Evolutionary conservation across 37 sponge, comb jelly and placozoan species (phyloP), one percentile per base, ranked within the genome.

Genomic region (Halichondria panicea): DNA sequence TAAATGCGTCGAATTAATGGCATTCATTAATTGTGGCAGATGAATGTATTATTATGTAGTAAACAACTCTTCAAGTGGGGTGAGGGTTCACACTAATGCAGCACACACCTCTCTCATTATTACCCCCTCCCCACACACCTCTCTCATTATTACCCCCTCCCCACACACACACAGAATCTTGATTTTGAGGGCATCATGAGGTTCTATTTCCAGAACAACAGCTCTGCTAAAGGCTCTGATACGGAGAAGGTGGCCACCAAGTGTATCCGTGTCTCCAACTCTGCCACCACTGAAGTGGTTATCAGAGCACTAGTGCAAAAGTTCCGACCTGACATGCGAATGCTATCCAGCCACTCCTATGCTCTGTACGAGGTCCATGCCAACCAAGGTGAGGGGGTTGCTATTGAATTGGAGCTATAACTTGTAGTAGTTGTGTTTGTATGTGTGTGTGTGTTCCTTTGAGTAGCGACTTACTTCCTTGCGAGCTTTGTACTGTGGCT

Each of bases 101-200:
- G n/a, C n/a, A n/a, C n/a, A n/a, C n/a, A n/a, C n/a, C n/a, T n/a
- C n/a, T n/a, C n/a, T n/a, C n/a, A n/a, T n/a, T n/a, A n/a, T n/a
- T n/a, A 18, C 52, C 52, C 52, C 22, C 61, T 40, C 9, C 33
- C 21, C 56, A 24, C 7, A 27, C 15, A 18, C 28, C 57, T 11
- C 43, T 53, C 44, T 58, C 76, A 2, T 55, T 2, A 28, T 0
- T 32, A 46, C 71, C 1, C 55, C 2, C 52, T 28, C 52, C 71
- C 24, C 32, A 27, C 8, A 41, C 54, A 33, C 54, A 33, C 53
- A 19, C 74, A 91, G 92, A 76, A 76, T 24, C 74, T 87, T 25
- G 91, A 90, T 77, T 94, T 94, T 55, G 79, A 78, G 19, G 94
- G 94, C 9, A 85, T 94, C 8, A 87, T 94, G 73, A 83, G 88